Percentiles rank a stretch among this genome's conserved stretches.
Evolutionary conservation across 1,140 invertebrate species (phyloP).

Genomic region (Pogonomyrmex californicus): DNA sequence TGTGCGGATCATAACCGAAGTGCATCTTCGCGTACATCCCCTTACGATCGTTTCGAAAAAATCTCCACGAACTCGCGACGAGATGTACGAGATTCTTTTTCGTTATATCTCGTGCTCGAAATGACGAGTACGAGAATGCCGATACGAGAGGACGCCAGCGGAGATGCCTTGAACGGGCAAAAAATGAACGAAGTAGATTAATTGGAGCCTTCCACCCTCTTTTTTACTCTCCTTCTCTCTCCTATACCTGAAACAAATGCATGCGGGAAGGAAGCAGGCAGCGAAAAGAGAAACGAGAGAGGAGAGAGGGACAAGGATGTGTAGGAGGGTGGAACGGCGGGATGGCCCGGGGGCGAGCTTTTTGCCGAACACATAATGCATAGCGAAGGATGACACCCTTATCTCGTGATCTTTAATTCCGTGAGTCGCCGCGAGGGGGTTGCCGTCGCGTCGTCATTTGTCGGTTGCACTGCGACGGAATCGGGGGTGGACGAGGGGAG

Average conservation of each 20-base stretch:
- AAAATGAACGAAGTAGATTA: slow-evolving; percentile 73
- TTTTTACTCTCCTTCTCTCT: background rate
- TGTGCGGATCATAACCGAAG: slow-evolving; percentile 84
- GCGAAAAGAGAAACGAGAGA: background rate
- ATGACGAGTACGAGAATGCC: slow-evolving; percentile 37
- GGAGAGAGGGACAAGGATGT: background rate
- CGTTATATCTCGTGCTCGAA: slow-evolving; percentile 39
- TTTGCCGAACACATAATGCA: slow-evolving; percentile 79
- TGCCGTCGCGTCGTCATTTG: slow-evolving; percentile 84
- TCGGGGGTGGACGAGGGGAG: slow-evolving; percentile 56
- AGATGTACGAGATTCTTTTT: slow-evolving; percentile 3
- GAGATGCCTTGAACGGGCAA: slow-evolving; percentile 40
- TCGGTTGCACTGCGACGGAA: slow-evolving; percentile 79
- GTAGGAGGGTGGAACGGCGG: slow-evolving; percentile 8
- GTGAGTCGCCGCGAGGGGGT: slow-evolving; percentile 79
- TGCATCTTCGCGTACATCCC: slow-evolving; percentile 52
- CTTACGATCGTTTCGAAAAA: slow-evolving; percentile 31
- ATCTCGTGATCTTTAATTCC: slow-evolving; percentile 86
- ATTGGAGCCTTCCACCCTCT: slow-evolving; percentile 70
- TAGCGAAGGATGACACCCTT: slow-evolving; percentile 85
- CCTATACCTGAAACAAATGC: background rate
- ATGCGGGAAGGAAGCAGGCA: slow-evolving; percentile 5
- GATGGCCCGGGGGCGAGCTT: slow-evolving; percentile 71
- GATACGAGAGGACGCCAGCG: slow-evolving; percentile 55
- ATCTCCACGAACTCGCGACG: slow-evolving; percentile 3